A percentile compares a stretch with the other conserved stretches of the same genome.
Conservation (phyloP, 2,888 invertebrate genomes). For the Congeria kusceri region DNA sequence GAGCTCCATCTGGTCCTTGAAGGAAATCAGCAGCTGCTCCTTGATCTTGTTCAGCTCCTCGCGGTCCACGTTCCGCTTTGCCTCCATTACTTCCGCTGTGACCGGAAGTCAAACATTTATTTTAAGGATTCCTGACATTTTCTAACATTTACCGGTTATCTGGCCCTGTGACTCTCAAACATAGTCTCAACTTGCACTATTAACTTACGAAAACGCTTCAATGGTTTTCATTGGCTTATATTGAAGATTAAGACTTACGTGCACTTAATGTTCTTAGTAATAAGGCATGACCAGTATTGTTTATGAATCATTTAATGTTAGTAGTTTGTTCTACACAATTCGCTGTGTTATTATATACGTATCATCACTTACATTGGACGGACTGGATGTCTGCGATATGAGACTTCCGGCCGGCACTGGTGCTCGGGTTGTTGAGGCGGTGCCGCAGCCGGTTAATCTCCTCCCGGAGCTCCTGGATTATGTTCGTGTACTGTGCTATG, state of each 20-base stretch:
- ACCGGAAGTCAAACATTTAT: slow-evolving; percentile 6
- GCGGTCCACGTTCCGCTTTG: slow-evolving; percentile 89
- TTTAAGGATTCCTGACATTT: too few relatives aligned
- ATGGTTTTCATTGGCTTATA: too few relatives aligned
- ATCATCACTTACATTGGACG: slow-evolving; percentile 74
- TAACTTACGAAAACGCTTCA: too few relatives aligned
- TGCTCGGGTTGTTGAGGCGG: slow-evolving; percentile 76
- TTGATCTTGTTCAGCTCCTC: slow-evolving; percentile 87
- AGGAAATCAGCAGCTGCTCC: slow-evolving; percentile 94
- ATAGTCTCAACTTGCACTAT: too few relatives aligned
- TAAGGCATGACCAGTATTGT: too few relatives aligned
- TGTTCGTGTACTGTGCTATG: slow-evolving; percentile 93
- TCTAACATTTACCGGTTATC: too few relatives aligned
- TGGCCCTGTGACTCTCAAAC: too few relatives aligned
- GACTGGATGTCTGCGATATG: slow-evolving; percentile 78
- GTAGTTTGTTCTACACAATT: too few relatives aligned
- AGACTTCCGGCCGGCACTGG: slow-evolving; percentile 57
- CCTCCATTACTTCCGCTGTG: slow-evolving; percentile 87
- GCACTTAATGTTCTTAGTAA: too few relatives aligned
- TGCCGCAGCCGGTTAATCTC: slow-evolving; percentile 88
- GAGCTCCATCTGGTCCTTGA: slow-evolving; percentile 96
- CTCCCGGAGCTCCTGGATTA: slow-evolving; percentile 92
- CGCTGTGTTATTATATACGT: not conserved
- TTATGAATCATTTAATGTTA: too few relatives aligned
- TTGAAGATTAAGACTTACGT: too few relatives aligned